Evolutionary conservation across 2,113 vertebrate species (phyloP).

Genomic region (Oryzias celebensis): DNA sequence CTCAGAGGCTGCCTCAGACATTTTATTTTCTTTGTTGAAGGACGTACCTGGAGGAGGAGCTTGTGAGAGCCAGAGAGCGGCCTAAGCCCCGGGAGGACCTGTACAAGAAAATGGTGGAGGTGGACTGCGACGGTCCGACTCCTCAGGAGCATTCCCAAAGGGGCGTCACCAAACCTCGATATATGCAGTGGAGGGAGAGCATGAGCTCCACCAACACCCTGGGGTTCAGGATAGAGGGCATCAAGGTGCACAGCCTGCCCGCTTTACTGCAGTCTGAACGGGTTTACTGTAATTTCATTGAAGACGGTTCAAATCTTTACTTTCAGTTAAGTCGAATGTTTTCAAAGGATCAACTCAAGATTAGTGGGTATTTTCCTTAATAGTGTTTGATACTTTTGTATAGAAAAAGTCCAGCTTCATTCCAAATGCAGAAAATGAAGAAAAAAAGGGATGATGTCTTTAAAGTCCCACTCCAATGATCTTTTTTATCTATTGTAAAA

Average conservation of each 20-base stretch:
- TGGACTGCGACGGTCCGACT: conserved; percentile 88
- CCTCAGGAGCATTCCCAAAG: conserved; percentile 85
- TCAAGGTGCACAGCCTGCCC: conserved; percentile 81
- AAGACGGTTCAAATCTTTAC: neutral
- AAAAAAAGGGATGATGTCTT: too few species aligned
- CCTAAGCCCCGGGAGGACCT: conserved; percentile 93
- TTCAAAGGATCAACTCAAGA: too few species aligned
- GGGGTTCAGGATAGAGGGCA: conserved; percentile 96
- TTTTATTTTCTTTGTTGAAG: conserved; percentile 65
- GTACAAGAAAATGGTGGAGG: conserved; percentile 96
- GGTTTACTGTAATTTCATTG: neutral
- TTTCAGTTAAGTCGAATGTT: too few species aligned
- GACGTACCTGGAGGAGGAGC: conserved; percentile 95
- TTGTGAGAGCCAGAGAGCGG: conserved; percentile 89
- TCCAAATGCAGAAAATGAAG: too few species aligned
- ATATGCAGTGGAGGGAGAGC: conserved; percentile 99
- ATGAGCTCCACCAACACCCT: conserved; percentile 94
- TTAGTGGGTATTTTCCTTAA: too few species aligned
- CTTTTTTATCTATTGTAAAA: too few species aligned
- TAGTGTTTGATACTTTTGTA: too few species aligned
- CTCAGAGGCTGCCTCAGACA: neutral
- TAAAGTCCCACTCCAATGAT: too few species aligned
- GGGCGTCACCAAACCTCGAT: conserved; percentile 92
- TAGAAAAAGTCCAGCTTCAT: too few species aligned
- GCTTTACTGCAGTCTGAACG: neutral